Evolutionary conservation across 2,888 invertebrate genomes (phyloP).

Genomic region (Agrotis clavis): DNA sequence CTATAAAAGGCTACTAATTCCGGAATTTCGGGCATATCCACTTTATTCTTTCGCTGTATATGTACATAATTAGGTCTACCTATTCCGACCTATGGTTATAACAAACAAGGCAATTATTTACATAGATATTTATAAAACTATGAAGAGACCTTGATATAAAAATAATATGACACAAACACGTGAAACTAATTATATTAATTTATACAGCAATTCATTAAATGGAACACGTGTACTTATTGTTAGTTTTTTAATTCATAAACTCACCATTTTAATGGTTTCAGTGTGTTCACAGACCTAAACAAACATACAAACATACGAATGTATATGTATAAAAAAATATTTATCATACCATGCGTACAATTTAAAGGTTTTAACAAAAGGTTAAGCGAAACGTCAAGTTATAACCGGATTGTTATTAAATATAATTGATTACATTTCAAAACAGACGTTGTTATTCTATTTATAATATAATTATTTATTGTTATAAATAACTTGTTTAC

Average conservation of each 20-base stretch:
- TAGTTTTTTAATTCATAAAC: conserved; percentile 41
- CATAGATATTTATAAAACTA: conserved; percentile 25
- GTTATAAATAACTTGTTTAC: conserved; percentile 26
- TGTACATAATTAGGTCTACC: no score
- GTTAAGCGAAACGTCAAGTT: conserved; percentile 23
- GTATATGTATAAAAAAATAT: conserved; percentile 2
- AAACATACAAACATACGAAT: not conserved
- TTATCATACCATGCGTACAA: conserved; percentile 1
- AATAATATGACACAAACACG: conserved; percentile 55
- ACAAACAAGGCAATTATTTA: conserved; percentile 19
- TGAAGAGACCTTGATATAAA: conserved; percentile 39
- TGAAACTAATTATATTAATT: conserved; percentile 61
- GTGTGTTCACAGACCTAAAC: conserved; percentile 30
- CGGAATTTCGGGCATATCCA: no score
- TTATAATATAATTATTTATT: conserved; percentile 10
- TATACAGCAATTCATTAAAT: conserved; percentile 58
- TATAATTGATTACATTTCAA: conserved; percentile 36
- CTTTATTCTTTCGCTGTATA: no score
- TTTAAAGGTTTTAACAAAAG: conserved; percentile 21
- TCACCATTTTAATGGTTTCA: conserved; percentile 51
- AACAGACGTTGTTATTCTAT: conserved; percentile 31
- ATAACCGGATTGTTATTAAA: conserved; percentile 35
- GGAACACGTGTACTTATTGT: conserved; percentile 52
- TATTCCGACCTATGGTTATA: no score
- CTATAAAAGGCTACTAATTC: no score